Evolutionary conservation across 1,140 invertebrate genomes (phyloP), one percentile per base, ranked within the genome.

Genomic region (Conus betulinus): DNA sequence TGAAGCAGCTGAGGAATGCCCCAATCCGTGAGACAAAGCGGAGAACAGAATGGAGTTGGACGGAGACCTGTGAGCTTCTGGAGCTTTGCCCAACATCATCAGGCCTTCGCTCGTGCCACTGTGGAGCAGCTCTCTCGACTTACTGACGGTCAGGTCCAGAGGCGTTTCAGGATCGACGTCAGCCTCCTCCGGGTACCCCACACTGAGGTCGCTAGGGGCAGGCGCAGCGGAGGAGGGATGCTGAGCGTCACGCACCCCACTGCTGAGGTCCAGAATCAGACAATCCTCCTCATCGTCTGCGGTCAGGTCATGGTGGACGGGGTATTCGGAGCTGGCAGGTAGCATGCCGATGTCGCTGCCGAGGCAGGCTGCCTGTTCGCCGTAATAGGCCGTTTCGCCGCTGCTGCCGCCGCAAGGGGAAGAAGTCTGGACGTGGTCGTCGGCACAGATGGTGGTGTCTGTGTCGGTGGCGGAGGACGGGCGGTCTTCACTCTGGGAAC

Each of bases 121-220:
- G 27, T 39, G 25, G 60, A 3, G 79, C 57, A 60, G 8, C 81
- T 25, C 27, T 7, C 63, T 39, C 1, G 27, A 6, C 52, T 84
- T 88, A 39, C 39, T 23, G 17, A 88, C 52, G 5, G 87, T 83
- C 25, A 90, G 82, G 67, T 87, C 87, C 51, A 85, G 82, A 71
- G 83, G 88, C 84, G 81, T 82, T 81, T 88, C 51, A 5, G 63
- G 52, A 11, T 71, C 52, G 39, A 39, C 27, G 7, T 39, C 27
- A 4, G 25, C n/a, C 17, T 63, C 57, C 5, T 67, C 55, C 25
- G n/a, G 23, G 57, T 84, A 84, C 11, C 82, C 55, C 55, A 27
- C n/a, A 5, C 52, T 8, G 13, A 23, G 4, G 52, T 83, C 81
- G 8, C 5, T 20, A 52, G 82, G 10, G 52, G 25, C 3, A 53